A percentile compares a stretch with the other conserved stretches of the same genome.
phyloP scores from a whole-genome alignment of 2,797 vertebrate species.

The Coilia nasus region DNA sequence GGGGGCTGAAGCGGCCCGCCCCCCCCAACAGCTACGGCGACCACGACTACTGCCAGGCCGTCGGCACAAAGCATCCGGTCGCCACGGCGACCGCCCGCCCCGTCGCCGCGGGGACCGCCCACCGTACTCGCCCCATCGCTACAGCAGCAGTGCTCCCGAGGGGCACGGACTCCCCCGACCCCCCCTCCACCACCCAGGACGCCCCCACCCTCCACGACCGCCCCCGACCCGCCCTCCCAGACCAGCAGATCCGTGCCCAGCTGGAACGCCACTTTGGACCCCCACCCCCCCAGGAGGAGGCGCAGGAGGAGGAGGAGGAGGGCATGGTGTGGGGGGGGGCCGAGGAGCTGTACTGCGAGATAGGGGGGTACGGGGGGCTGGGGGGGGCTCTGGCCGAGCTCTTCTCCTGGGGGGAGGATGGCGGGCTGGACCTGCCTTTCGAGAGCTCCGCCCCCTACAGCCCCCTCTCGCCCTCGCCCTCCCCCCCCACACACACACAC shows the following conservation, averaged over 20 bases:
- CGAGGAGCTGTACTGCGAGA: conserved; percentile 81
- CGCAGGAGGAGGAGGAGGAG: background rate
- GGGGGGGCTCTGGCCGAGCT: conserved; percentile 81
- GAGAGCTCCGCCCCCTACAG: conserved; percentile 85
- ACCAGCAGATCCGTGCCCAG: conserved; percentile 97
- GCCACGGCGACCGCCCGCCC: conserved; percentile 72
- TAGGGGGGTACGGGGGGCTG: conserved; percentile 87
- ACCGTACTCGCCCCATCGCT: conserved; percentile 67
- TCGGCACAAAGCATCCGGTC: conserved; percentile 82
- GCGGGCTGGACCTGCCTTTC: conserved; percentile 90
- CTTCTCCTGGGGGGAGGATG: conserved; percentile 89
- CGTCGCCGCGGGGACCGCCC: conserved; percentile 71
- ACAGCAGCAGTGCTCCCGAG: conserved; percentile 63
- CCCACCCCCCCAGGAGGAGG: conserved; percentile 69
- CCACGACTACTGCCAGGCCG: conserved; percentile 98
- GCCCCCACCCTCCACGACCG: conserved; percentile 56
- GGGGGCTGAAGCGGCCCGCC: conserved; percentile 80
- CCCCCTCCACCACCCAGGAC: conserved; percentile 69
- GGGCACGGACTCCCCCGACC: conserved; percentile 63
- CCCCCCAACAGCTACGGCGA: conserved; percentile 91
- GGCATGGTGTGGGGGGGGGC: conserved; percentile 40
- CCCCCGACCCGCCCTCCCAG: conserved; percentile 79
- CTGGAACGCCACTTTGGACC: conserved; percentile 99
- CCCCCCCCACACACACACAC: conserved; percentile 88
- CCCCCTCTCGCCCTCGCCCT: conserved; percentile 82